A percentile compares a stretch with the other conserved stretches of the same genome.
These are phyloP conservation scores for Neopipo cinnamomea DNA, from an alignment of 2,113 vertebrate genomes.

Conservation along the genomic window DNA sequence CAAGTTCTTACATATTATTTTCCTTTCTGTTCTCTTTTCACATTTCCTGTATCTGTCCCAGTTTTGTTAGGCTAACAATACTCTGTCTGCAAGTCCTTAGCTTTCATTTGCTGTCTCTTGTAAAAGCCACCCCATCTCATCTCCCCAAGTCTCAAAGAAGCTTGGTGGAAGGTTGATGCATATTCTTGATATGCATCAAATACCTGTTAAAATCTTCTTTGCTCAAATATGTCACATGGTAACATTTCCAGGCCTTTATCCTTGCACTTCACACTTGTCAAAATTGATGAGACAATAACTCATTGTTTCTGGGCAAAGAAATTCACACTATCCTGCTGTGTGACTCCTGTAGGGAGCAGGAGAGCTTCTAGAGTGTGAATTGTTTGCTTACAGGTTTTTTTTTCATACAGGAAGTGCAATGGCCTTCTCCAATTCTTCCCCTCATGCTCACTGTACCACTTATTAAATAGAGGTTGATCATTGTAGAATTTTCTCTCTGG, in stretches of 20 bases:
- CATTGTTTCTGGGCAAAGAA: not conserved
- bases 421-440: not conserved
- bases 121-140: not conserved
- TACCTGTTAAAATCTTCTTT: not conserved
- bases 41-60: not conserved
- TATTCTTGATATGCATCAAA: not conserved
- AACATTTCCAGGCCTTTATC: not conserved
- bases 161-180: not conserved
- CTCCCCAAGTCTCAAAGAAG: not conserved
- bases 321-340: not conserved
- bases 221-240: not conserved
- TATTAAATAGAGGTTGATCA: slow-evolving; percentile 6
- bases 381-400: not conserved
- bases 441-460: not conserved
- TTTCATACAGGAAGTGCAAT: not conserved
- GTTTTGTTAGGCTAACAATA: not conserved
- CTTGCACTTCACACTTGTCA: not conserved
- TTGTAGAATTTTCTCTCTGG: slow-evolving; percentile 3
- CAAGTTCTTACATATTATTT: not conserved
- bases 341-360: not conserved
- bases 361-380: not conserved
- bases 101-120: not conserved
- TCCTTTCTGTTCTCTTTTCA: not conserved
- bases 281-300: not conserved
- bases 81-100: not conserved